Conservation (phyloP, 2,113 vertebrate species). For the Scalopus aquaticus region DNA sequence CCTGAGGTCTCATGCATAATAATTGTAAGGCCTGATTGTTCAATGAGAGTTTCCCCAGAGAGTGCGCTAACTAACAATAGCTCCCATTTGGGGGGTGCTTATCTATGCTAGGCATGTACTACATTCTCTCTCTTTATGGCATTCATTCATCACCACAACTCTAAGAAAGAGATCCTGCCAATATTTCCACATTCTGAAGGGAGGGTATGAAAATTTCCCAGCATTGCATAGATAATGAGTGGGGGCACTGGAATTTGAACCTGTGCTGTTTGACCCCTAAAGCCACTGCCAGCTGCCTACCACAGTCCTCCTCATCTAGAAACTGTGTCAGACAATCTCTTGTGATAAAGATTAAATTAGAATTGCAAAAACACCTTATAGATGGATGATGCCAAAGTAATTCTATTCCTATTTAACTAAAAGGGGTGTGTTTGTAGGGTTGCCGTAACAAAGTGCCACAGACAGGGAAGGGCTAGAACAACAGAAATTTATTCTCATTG, state of each 20-base stretch:
- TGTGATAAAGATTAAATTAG: not conserved
- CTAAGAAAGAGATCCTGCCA: not conserved
- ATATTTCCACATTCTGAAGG: not conserved
- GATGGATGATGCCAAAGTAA: too few relatives aligned
- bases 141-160: too few relatives aligned
- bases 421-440: not conserved
- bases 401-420: too few relatives aligned
- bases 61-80: too few relatives aligned
- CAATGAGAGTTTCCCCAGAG: not conserved
- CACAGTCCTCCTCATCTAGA: too few relatives aligned
- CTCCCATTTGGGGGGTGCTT: not conserved
- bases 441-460: not conserved
- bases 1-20: not conserved
- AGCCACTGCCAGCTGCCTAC: not conserved
- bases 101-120: not conserved
- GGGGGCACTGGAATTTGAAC: not conserved
- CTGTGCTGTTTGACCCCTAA: not conserved
- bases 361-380: too few relatives aligned
- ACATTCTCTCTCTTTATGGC: too few relatives aligned
- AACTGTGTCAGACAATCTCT: not conserved
- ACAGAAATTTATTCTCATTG: not conserved
- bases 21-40: not conserved
- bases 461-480: too few relatives aligned
- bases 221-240: not conserved
- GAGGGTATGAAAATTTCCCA: not conserved